A percentile compares a stretch with the other conserved stretches of the same genome.
Evolutionary conservation across 2,888 invertebrate genomes (phyloP).

Genomic region (Dasypolia templi): DNA sequence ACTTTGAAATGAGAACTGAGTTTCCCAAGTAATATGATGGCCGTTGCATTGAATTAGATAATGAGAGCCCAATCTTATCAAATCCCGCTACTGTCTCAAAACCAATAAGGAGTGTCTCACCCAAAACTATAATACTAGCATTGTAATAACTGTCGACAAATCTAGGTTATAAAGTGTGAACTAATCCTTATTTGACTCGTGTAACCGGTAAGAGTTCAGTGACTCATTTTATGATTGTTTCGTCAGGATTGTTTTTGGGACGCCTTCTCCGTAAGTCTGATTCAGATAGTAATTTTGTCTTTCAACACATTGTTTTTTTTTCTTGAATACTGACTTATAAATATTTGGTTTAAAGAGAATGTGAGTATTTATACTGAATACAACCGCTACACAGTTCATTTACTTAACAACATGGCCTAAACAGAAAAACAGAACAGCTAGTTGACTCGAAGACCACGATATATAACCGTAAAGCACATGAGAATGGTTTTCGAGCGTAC

Average conservation of each 20-base stretch:
- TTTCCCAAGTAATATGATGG: neutral
- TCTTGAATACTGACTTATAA: neutral
- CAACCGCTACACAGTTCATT: neutral
- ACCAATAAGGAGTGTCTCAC: constrained; percentile 1
- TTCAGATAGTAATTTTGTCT: constrained; percentile 15
- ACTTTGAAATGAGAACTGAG: neutral
- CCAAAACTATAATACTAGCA: constrained; percentile 29
- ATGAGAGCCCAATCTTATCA: neutral
- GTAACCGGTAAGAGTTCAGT: constrained; percentile 23
- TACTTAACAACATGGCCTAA: neutral
- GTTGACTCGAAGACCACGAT: neutral
- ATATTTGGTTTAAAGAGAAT: neutral
- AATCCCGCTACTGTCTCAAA: neutral
- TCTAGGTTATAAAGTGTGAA: constrained; percentile 22
- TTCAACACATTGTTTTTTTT: neutral
- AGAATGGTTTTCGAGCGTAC: neutral
- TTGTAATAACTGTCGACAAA: constrained; percentile 32
- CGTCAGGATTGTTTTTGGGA: neutral
- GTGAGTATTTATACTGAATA: neutral
- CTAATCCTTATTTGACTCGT: constrained; percentile 41
- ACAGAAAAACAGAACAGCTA: neutral
- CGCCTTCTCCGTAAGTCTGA: constrained; percentile 26
- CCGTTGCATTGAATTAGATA: constrained; percentile 5
- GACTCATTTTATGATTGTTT: constrained; percentile 39
- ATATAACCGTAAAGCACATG: too few relatives aligned